Evolutionary conservation across 1,140 invertebrate genomes (phyloP).

Genomic region (Philopotamus ludificatus): DNA sequence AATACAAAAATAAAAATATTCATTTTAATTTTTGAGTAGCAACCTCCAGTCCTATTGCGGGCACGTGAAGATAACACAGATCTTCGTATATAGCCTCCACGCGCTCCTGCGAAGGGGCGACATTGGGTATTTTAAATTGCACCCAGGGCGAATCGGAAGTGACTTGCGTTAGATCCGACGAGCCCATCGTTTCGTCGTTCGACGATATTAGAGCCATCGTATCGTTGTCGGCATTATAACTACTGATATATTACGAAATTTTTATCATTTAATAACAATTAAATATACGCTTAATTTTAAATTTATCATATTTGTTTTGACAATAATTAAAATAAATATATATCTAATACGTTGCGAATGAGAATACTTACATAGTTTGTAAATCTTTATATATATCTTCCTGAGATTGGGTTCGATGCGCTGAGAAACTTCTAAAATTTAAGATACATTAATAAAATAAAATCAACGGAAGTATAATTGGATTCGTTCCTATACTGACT

Average conservation of each 20-base stretch:
- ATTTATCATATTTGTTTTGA: neutral
- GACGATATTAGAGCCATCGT: conserved; percentile 42
- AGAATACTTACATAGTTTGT: conserved; percentile 65
- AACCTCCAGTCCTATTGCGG: conserved; percentile 64
- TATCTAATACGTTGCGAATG: neutral
- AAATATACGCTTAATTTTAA: too few species aligned
- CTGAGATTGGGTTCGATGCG: conserved; percentile 71
- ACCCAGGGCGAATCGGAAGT: conserved; percentile 58
- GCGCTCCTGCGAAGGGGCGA: conserved; percentile 57
- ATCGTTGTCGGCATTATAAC: conserved; percentile 29
- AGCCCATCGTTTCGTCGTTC: conserved; percentile 40
- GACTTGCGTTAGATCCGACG: conserved; percentile 34
- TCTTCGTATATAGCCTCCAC: conserved; percentile 86
- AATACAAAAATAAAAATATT: too few species aligned
- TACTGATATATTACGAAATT: neutral
- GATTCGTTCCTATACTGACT: conserved; percentile 66
- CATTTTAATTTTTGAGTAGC: neutral
- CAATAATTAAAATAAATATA: neutral
- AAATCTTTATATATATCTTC: conserved; percentile 83
- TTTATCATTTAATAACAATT: too few species aligned
- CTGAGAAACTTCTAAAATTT: conserved; percentile 70
- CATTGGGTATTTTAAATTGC: conserved; percentile 63
- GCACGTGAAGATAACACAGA: conserved; percentile 81
- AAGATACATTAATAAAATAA: neutral
- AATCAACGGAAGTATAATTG: neutral